phyloP scores from a whole-genome alignment of 1,140 invertebrate species.

The Temnothorax curvispinosus region DNA sequence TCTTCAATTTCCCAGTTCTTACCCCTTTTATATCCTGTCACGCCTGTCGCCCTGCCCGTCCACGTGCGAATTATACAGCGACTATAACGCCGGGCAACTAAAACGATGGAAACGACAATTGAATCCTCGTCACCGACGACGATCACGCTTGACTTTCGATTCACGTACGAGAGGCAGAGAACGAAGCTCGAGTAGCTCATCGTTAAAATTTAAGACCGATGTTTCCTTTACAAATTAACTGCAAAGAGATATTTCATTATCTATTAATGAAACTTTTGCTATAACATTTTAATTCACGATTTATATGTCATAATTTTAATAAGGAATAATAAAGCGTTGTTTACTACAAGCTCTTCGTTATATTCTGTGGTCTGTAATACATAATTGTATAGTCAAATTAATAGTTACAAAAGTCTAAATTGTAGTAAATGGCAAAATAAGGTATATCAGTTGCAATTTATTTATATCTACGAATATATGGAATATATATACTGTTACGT shows the following conservation, averaged over 20 bases:
- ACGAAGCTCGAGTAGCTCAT: neutral
- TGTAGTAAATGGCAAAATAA: neutral
- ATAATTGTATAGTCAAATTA: neutral
- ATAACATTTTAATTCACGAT: neutral
- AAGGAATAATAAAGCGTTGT: neutral
- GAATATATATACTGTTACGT: neutral
- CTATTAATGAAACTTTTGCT: neutral
- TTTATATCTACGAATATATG: neutral
- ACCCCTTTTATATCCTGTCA: conserved; percentile 27
- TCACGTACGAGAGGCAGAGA: conserved; percentile 16
- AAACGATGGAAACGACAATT: neutral
- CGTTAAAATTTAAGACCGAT: neutral
- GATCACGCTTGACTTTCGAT: conserved; percentile 18
- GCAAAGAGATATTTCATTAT: neutral
- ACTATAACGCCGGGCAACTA: neutral
- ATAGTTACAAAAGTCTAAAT: neutral
- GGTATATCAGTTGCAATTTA: neutral
- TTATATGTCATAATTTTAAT: conserved; percentile 9
- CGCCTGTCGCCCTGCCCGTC: neutral
- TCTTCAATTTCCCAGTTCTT: conserved; percentile 55
- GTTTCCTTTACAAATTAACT: neutral
- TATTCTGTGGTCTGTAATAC: neutral
- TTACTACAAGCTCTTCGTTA: neutral
- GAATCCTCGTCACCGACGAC: neutral
- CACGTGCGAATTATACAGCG: conserved; percentile 29